These are phyloP conservation scores for Oscheius sp. DNA, from an alignment of 2,888 invertebrate genomes.

Conservation along the genomic window DNA sequence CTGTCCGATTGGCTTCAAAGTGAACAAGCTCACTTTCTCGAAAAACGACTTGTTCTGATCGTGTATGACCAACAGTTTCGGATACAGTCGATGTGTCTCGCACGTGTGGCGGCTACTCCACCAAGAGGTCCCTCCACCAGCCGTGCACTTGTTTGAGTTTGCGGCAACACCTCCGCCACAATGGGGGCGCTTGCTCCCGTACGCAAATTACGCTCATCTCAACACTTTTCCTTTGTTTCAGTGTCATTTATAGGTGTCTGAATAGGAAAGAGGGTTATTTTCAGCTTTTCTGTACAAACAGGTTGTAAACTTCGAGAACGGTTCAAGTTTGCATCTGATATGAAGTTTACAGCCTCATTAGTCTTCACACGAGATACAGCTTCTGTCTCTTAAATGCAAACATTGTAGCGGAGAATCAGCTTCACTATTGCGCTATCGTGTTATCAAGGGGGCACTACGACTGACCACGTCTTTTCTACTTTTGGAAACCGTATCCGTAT, in stretches of 20 bases:
- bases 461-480: conserved; percentile 28
- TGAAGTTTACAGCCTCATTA: conserved; percentile 19
- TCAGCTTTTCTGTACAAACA: too few relatives aligned
- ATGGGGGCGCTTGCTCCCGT: conserved; percentile 30
- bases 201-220: conserved; percentile 35
- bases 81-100: conserved; percentile 15
- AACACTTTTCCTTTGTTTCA: conserved; percentile 29
- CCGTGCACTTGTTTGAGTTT: conserved; percentile 31
- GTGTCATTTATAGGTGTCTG: conserved; percentile 9
- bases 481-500: background rate
- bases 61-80: conserved; percentile 20
- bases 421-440: conserved; percentile 11
- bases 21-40: conserved; percentile 2
- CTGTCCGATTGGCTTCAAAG: background rate
- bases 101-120: conserved; percentile 33
- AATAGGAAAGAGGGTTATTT: background rate
- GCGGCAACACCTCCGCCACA: conserved; percentile 36
- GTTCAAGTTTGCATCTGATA: background rate
- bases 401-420: conserved; percentile 5
- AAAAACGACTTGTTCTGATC: conserved; percentile 9
- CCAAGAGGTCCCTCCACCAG: conserved; percentile 7
- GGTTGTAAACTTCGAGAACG: too few relatives aligned
- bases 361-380: conserved; percentile 23
- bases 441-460: conserved; percentile 29
- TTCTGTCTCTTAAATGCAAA: conserved; percentile 23